These are phyloP conservation scores for Aurelia sp. DNA, from an alignment of 30 jellyfish, hydroid and myxozoan genomes.

Conservation along the genomic window DNA sequence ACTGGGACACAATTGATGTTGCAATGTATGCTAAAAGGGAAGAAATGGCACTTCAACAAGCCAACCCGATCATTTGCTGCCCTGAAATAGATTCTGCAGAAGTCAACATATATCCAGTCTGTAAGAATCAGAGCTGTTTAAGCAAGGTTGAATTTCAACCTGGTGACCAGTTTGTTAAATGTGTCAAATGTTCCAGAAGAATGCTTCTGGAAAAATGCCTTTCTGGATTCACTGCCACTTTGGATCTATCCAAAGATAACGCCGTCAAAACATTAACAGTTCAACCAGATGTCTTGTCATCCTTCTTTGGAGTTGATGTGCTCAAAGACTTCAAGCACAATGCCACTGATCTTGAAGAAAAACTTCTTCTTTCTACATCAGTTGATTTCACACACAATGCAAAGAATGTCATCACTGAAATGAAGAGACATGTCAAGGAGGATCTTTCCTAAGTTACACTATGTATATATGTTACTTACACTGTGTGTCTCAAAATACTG, in stretches of 20 bases:
- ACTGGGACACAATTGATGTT: neutral
- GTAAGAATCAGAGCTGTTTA: neutral
- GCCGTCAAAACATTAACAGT: neutral
- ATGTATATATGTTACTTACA: too few species aligned
- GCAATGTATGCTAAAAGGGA: neutral
- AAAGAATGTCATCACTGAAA: conserved; percentile 1
- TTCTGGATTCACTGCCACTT: neutral
- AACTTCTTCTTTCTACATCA: conserved; percentile 8
- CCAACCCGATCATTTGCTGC: conserved; percentile 10
- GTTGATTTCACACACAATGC: conserved; percentile 4
- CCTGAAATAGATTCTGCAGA: neutral
- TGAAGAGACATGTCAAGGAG: neutral
- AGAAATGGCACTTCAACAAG: neutral
- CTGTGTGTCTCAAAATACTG: too few species aligned
- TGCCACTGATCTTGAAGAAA: conserved; percentile 4
- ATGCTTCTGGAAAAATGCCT: neutral
- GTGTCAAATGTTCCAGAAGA: neutral
- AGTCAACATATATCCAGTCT: neutral
- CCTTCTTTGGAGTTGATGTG: conserved; percentile 6
- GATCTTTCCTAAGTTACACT: neutral
- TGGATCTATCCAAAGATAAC: neutral
- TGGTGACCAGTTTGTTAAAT: neutral
- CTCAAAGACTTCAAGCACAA: conserved; percentile 1
- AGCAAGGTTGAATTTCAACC: neutral
- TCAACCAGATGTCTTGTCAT: conserved; percentile 8